Conservation (phyloP, 2,888 invertebrate genomes). For the Cheilosia vernalis region DNA sequence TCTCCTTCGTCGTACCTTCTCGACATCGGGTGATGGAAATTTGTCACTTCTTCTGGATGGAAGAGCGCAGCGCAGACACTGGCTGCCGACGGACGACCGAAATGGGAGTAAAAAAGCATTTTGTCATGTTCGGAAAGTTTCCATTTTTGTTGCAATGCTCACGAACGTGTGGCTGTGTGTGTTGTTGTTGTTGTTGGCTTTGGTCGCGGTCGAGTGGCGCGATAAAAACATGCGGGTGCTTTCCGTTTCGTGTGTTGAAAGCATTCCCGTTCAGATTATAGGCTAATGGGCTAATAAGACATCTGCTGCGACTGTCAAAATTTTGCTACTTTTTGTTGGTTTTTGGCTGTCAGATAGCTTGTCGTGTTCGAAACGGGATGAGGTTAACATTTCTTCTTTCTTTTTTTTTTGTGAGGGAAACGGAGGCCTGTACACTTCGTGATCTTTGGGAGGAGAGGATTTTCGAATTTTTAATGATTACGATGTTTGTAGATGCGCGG, state of each 20-base stretch:
- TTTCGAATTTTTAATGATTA: slow-evolving; percentile 41
- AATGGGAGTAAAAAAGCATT: slow-evolving; percentile 25
- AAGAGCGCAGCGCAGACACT: slow-evolving; percentile 38
- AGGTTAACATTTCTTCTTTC: slow-evolving; percentile 30
- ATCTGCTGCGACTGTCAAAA: slow-evolving; percentile 64
- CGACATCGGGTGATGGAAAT: slow-evolving; percentile 67
- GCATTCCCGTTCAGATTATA: slow-evolving; percentile 59
- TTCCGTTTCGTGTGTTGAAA: slow-evolving; percentile 63
- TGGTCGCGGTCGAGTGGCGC: not conserved
- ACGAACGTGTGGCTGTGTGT: too few relatives aligned
- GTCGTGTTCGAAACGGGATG: slow-evolving; percentile 42
- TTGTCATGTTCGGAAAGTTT: slow-evolving; percentile 62
- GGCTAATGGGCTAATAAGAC: slow-evolving; percentile 70
- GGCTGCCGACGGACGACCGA: slow-evolving; percentile 5
- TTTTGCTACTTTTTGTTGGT: slow-evolving; percentile 48
- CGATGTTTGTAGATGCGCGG: slow-evolving; percentile 33
- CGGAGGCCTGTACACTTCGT: slow-evolving; percentile 2
- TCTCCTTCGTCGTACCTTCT: not conserved
- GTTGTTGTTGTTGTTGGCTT: not conserved
- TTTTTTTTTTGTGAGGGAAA: not conserved
- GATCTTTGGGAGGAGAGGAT: slow-evolving; percentile 40
- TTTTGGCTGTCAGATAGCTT: slow-evolving; percentile 37
- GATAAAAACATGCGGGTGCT: slow-evolving; percentile 53
- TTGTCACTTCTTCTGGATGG: slow-evolving; percentile 72
- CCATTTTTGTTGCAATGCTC: slow-evolving; percentile 7